Conservation (phyloP, 2,113 vertebrate genomes). For the Toxostoma redivivum region DNA sequence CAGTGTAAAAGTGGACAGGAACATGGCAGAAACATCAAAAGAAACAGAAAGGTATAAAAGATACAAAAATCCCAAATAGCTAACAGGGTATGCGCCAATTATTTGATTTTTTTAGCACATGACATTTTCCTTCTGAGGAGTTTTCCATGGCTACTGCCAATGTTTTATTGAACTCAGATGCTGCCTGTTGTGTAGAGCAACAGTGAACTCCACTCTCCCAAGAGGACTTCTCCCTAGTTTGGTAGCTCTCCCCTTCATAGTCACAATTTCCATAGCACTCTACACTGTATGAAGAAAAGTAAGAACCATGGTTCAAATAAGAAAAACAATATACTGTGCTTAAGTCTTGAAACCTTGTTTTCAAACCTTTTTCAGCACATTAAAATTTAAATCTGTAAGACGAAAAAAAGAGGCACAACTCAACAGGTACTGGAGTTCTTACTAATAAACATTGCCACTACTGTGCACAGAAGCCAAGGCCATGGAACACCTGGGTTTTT, state of each 20-base stretch:
- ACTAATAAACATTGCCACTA: background rate
- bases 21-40: background rate
- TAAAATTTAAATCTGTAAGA: background rate
- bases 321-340: background rate
- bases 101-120: background rate
- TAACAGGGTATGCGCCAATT: background rate
- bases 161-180: background rate
- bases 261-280: background rate
- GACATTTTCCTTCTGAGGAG: background rate
- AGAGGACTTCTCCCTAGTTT: background rate
- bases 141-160: background rate
- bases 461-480: background rate
- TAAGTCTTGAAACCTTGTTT: background rate
- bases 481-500: background rate
- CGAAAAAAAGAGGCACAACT: background rate
- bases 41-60: background rate
- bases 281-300: background rate
- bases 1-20: rapidly evolving
- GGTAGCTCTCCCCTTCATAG: background rate
- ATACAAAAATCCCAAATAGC: background rate
- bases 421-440: background rate
- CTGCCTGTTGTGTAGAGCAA: background rate
- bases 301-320: background rate
- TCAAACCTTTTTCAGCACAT: background rate
- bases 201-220: background rate